These are phyloP conservation scores for Myxocyprinus asiaticus DNA, from an alignment of 2,113 vertebrate genomes.

Conservation along the genomic window DNA sequence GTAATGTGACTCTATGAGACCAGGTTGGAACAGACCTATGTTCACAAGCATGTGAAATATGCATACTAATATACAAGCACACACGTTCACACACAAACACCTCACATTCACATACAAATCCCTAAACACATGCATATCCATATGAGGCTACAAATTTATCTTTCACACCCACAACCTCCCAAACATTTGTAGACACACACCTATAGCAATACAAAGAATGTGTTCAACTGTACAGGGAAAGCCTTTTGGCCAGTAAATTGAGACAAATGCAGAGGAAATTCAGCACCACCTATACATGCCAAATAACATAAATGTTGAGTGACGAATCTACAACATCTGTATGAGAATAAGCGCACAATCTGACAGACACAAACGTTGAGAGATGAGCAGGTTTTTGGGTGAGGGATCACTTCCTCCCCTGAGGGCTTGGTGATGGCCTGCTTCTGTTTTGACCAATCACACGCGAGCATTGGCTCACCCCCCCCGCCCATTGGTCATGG, in stretches of 20 bases:
- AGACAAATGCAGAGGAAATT: background rate
- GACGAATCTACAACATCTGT: constrained; percentile 13
- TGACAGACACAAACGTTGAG: constrained; percentile 17
- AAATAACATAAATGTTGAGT: constrained; percentile 21
- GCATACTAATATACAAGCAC: too few species aligned
- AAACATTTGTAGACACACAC: background rate
- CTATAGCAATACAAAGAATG: background rate
- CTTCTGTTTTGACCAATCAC: constrained; percentile 48
- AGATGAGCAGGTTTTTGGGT: constrained; percentile 43
- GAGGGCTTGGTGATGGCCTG: constrained; percentile 50
- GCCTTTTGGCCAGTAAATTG: background rate
- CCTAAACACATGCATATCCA: too few species aligned
- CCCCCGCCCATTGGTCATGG: constrained; percentile 58
- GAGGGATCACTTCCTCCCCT: constrained; percentile 42
- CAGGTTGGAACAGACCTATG: too few species aligned
- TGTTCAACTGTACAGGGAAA: too few species aligned
- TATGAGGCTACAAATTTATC: background rate
- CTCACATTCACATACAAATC: too few species aligned
- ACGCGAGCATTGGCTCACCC: constrained; percentile 28
- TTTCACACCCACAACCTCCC: background rate
- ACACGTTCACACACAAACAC: too few species aligned
- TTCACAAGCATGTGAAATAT: too few species aligned
- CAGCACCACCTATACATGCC: background rate
- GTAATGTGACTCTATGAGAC: too few species aligned
- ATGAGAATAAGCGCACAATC: constrained; percentile 4